Conservation (phyloP, 2,888 invertebrate species). For the Drosophila leonis region DNA sequence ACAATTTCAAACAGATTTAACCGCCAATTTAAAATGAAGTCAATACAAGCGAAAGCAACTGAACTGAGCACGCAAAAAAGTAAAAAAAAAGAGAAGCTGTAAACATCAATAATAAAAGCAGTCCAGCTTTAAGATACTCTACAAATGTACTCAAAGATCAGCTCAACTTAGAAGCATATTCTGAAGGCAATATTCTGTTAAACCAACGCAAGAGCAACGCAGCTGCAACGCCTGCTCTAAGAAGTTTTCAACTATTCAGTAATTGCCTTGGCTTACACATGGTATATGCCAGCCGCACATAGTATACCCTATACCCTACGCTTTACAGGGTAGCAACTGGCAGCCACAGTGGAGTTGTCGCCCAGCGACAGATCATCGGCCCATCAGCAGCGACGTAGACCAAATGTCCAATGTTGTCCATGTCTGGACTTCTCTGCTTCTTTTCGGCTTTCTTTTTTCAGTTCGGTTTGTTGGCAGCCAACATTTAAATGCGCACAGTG, state of each 20-base stretch:
- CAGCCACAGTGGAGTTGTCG: conserved; percentile 26
- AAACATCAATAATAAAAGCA: not conserved
- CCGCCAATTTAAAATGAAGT: conserved; percentile 82
- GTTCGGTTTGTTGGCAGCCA: conserved; percentile 26
- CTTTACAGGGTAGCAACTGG: conserved; percentile 22
- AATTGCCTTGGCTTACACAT: no score
- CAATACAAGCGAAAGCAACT: conserved; percentile 72
- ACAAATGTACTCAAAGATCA: not conserved
- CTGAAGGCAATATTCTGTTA: no score
- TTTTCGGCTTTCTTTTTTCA: conserved; percentile 7
- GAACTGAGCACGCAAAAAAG: conserved; percentile 47
- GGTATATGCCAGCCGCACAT: rapidly evolving
- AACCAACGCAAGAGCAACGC: not conserved
- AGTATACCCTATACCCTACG: not conserved
- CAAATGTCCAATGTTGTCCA: conserved; percentile 27
- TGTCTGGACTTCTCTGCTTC: conserved; percentile 20
- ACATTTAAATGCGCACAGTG: conserved; percentile 57
- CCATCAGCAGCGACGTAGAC: conserved; percentile 59
- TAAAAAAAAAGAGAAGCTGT: conserved; percentile 9
- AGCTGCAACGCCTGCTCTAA: not conserved
- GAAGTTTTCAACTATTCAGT: no score
- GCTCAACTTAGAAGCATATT: not conserved
- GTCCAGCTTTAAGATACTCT: conserved; percentile 18
- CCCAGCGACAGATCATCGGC: conserved; percentile 68
- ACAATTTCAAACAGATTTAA: conserved; percentile 82